Percentiles rank a stretch among this genome's conserved stretches.
These are phyloP conservation scores for Drosophila kikkawai DNA, from an alignment of 1,140 invertebrate species.

Conservation along the genomic window DNA sequence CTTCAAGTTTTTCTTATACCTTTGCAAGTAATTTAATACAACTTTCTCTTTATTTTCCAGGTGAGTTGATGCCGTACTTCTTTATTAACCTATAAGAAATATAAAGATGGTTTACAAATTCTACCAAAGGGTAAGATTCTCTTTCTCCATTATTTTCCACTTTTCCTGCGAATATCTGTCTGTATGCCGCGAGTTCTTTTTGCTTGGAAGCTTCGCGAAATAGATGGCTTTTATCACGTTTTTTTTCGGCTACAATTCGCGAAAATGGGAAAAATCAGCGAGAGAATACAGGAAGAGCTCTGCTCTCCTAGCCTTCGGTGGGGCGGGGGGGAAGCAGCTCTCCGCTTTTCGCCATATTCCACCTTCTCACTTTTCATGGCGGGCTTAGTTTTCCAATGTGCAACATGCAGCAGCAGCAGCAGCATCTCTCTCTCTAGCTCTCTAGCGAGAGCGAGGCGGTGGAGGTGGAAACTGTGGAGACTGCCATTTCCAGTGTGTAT, in stretches of 20 bases:
- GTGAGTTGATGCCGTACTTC: slow-evolving; percentile 41
- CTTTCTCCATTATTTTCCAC: not conserved
- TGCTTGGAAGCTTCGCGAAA: slow-evolving; percentile 17
- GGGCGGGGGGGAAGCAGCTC: slow-evolving; percentile 1
- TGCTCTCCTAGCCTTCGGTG: slow-evolving; percentile 3
- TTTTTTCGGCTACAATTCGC: slow-evolving; percentile 14
- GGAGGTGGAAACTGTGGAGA: slow-evolving; percentile 24
- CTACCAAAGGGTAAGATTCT: no score
- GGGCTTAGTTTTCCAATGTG: slow-evolving; percentile 73
- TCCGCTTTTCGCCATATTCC: slow-evolving; percentile 24
- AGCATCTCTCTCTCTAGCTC: slow-evolving; percentile 5
- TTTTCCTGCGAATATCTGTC: slow-evolving; percentile 7
- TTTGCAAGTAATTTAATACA: not conserved
- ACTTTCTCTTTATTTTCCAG: slow-evolving; percentile 46
- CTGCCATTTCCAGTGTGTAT: slow-evolving; percentile 79
- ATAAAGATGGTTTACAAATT: no score
- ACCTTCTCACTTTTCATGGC: slow-evolving; percentile 44
- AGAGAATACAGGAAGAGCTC: slow-evolving; percentile 15
- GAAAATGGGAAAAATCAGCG: slow-evolving; percentile 21
- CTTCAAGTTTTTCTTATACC: not conserved
- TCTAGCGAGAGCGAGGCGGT: slow-evolving; percentile 2
- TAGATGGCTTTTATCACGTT: slow-evolving; percentile 18
- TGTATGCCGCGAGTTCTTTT: slow-evolving; percentile 10
- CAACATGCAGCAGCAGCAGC: slow-evolving; percentile 51
- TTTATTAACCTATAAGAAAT: not conserved